Conservation (phyloP, 2,113 vertebrate species). For the Puntigrus tetrazona region DNA sequence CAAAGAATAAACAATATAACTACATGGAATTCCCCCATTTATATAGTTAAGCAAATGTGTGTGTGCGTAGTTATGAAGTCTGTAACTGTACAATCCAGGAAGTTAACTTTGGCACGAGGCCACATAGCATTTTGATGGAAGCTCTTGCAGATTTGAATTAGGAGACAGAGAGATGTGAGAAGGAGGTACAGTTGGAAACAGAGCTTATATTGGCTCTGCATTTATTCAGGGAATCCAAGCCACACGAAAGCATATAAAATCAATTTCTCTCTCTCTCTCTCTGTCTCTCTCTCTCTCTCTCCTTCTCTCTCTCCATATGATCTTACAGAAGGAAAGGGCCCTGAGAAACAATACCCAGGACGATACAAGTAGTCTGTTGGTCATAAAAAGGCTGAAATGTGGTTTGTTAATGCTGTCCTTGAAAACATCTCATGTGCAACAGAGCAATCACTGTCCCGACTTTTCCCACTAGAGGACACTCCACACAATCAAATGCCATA, state of each 20-base stretch:
- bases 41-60: neutral
- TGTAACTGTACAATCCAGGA: slow-evolving; percentile 59
- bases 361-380: neutral
- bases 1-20: neutral
- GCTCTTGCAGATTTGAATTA: slow-evolving; percentile 64
- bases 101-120: slow-evolving; percentile 68
- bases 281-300: neutral
- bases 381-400: neutral
- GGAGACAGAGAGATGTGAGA: slow-evolving; percentile 54
- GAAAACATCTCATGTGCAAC: neutral
- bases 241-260: neutral
- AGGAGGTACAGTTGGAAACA: slow-evolving; percentile 53
- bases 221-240: slow-evolving; percentile 29
- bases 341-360: neutral
- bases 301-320: neutral
- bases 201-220: slow-evolving; percentile 31
- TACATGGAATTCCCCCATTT: neutral
- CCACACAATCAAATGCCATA: slow-evolving; percentile 11
- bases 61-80: neutral
- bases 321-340: slow-evolving; percentile 15
- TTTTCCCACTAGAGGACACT: slow-evolving; percentile 45
- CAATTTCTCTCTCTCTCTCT: neutral
- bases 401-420: neutral
- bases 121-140: slow-evolving; percentile 61
- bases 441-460: neutral